Percentiles rank a stretch among this genome's conserved stretches.
Conservation (phyloP, 2,113 vertebrate species). For the Colossoma macropomum region DNA sequence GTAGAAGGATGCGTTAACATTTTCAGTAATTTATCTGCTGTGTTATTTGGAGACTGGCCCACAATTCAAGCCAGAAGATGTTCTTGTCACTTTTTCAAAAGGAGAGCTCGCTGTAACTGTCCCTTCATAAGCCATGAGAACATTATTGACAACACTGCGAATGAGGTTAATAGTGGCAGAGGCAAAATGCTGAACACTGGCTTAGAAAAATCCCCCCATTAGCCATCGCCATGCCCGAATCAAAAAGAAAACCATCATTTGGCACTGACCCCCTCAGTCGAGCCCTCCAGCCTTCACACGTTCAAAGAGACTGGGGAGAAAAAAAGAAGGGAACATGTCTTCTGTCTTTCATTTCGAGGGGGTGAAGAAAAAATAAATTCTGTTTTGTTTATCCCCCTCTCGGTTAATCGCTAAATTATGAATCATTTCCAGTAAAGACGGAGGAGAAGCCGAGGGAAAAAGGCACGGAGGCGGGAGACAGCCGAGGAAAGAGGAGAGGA, state of each 20-base stretch:
- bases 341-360: slow-evolving; percentile 70
- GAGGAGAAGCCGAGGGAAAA: slow-evolving; percentile 29
- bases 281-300: slow-evolving; percentile 50
- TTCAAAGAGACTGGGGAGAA: slow-evolving; percentile 62
- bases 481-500: background rate
- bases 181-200: slow-evolving; percentile 73
- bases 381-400: slow-evolving; percentile 69
- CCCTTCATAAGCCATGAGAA: slow-evolving; percentile 73
- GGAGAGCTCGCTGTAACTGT: slow-evolving; percentile 53
- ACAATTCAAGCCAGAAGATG: slow-evolving; percentile 2
- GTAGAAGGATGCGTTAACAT: background rate
- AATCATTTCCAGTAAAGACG: slow-evolving; percentile 60
- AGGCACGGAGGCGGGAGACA: slow-evolving; percentile 31
- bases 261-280: slow-evolving; percentile 59
- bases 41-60: slow-evolving; percentile 35
- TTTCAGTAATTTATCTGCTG: slow-evolving; percentile 6
- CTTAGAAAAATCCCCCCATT: slow-evolving; percentile 76
- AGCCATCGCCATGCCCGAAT: slow-evolving; percentile 61
- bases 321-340: slow-evolving; percentile 56
- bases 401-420: slow-evolving; percentile 71
- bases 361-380: slow-evolving; percentile 53
- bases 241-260: slow-evolving; percentile 66
- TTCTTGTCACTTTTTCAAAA: slow-evolving; percentile 28
- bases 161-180: slow-evolving; percentile 75
- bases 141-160: slow-evolving; percentile 75